Percentiles rank a stretch among this genome's conserved stretches.
Conservation (phyloP, 2,888 invertebrate species). For the Punctoribates punctum region DNA sequence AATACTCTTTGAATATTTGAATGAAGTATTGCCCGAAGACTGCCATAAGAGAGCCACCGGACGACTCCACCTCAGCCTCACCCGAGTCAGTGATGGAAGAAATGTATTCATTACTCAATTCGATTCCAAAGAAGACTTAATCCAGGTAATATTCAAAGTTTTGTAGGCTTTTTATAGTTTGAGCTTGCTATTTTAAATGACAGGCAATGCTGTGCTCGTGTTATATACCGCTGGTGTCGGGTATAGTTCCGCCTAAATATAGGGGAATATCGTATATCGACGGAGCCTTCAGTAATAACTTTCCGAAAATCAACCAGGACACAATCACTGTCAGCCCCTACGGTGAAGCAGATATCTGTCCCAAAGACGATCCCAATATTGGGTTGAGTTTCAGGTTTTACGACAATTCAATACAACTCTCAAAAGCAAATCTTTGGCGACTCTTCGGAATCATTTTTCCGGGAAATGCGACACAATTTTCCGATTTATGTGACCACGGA, state of each 20-base stretch:
- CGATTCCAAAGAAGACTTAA: constrained; percentile 86
- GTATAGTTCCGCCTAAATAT: constrained; percentile 56
- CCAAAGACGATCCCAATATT: constrained; percentile 48
- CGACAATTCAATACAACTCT: constrained; percentile 44
- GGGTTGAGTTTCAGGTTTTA: constrained; percentile 46
- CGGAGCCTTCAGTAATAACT: constrained; percentile 58
- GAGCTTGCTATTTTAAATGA: constrained; percentile 44
- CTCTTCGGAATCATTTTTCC: constrained; percentile 64
- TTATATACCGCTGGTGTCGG: constrained; percentile 59
- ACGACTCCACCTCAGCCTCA: constrained; percentile 87
- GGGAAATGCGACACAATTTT: constrained; percentile 79
- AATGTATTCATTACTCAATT: constrained; percentile 94
- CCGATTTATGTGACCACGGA: constrained; percentile 91
- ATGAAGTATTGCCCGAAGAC: constrained; percentile 64
- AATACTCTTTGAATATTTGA: constrained; percentile 77
- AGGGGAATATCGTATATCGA: constrained; percentile 57
- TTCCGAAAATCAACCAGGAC: constrained; percentile 55
- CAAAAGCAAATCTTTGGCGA: too few species aligned
- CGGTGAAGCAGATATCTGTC: constrained; percentile 59
- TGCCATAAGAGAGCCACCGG: constrained; percentile 88
- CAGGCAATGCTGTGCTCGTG: constrained; percentile 84
- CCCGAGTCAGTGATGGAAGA: constrained; percentile 86
- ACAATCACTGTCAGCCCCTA: constrained; percentile 60
- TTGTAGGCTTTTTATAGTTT: neutral
- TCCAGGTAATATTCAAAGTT: constrained; percentile 67